These are phyloP conservation scores for Aporrectodea caliginosa DNA, from an alignment of 1,140 invertebrate species.

Conservation along the genomic window DNA sequence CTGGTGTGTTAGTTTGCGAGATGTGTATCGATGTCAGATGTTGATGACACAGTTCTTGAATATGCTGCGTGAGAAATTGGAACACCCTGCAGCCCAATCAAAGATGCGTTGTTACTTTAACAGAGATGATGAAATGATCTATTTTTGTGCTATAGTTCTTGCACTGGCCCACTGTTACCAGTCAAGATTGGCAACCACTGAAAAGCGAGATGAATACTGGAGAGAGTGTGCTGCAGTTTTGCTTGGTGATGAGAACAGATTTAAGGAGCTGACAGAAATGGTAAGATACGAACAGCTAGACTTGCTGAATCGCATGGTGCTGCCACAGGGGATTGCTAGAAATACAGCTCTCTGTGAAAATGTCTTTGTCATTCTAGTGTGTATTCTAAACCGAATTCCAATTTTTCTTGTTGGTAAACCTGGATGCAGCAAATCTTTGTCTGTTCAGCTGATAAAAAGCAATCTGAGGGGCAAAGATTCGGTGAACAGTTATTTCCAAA, in stretches of 20 bases:
- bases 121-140: background rate
- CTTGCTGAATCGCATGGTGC: conserved; percentile 35
- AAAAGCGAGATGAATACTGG: conserved; percentile 31
- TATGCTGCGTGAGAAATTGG: conserved; percentile 27
- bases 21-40: conserved; percentile 37
- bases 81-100: background rate
- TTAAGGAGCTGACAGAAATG: conserved; percentile 17
- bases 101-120: background rate
- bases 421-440: conserved; percentile 39
- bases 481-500: conserved; percentile 31
- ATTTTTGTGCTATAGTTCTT: conserved; percentile 33
- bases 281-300: conserved; percentile 35
- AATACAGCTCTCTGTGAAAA: conserved; percentile 39
- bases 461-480: conserved; percentile 39
- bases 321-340: conserved; percentile 36
- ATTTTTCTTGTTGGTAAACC: conserved; percentile 40
- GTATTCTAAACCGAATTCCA: conserved; percentile 38
- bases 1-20: conserved; percentile 40
- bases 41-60: conserved; percentile 37
- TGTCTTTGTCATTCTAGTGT: conserved; percentile 39
- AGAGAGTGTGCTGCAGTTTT: conserved; percentile 29
- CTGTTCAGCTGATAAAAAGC: conserved; percentile 37
- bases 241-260: background rate
- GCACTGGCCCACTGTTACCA: conserved; percentile 36
- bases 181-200: conserved; percentile 29